phyloP scores from a whole-genome alignment of 2,888 invertebrate genomes.

The Rhopalosiphum nymphaeae region DNA sequence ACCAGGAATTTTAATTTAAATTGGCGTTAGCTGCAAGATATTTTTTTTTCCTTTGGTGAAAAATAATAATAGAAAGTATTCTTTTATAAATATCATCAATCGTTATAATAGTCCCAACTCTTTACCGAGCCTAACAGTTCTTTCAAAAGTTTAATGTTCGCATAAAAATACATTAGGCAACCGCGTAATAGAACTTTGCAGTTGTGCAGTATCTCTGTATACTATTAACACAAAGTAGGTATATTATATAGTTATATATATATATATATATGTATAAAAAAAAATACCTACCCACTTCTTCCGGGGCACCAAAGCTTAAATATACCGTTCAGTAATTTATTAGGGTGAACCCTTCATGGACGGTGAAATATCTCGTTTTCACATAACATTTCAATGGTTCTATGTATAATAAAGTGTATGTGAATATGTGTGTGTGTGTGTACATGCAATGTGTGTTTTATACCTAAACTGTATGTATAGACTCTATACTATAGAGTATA shows the following conservation, averaged over 20 bases:
- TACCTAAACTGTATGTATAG: neutral
- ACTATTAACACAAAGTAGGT: neutral
- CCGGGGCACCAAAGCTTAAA: slow-evolving; percentile 26
- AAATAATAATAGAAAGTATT: neutral
- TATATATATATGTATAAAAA: neutral
- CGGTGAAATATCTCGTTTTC: slow-evolving; percentile 60
- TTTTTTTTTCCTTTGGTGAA: neutral
- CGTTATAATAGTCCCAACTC: neutral
- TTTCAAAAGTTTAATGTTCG: neutral
- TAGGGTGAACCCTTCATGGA: slow-evolving; percentile 29
- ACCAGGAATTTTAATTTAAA: neutral
- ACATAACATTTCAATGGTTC: slow-evolving; percentile 37
- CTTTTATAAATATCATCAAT: neutral
- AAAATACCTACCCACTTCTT: neutral
- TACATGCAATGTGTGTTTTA: neutral
- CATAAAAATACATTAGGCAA: neutral
- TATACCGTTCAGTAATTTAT: slow-evolving; percentile 45
- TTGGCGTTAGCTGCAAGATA: neutral
- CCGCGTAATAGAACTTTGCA: neutral
- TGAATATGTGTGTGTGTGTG: neutral
- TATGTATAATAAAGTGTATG: neutral
- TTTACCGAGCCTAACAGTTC: neutral
- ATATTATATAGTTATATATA: neutral
- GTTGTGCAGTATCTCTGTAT: neutral
- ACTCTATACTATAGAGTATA: no score